These are phyloP conservation scores for Latrodectus geometricus DNA, from an alignment of 1,140 invertebrate species.

Conservation along the genomic window DNA sequence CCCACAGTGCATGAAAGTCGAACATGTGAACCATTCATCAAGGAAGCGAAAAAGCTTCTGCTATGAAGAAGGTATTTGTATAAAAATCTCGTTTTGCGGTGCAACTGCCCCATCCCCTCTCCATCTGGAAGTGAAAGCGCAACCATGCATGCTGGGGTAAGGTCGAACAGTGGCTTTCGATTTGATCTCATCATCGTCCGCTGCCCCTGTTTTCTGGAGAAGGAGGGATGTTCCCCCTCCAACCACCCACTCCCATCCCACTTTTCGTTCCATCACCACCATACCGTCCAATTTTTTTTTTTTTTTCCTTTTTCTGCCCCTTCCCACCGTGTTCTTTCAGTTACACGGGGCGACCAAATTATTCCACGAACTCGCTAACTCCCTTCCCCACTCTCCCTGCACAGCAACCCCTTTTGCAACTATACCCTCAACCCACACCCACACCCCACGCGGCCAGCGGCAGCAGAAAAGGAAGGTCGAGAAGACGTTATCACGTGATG, in stretches of 20 bases:
- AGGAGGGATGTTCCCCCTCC: not conserved
- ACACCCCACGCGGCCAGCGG: not conserved
- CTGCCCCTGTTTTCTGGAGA: constrained; percentile 1
- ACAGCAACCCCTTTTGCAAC: not conserved
- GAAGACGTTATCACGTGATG: constrained; percentile 62
- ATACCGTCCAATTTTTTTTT: constrained; percentile 8
- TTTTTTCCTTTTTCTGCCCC: not conserved
- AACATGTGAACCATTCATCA: not conserved
- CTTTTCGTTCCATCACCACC: not conserved
- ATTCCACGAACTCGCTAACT: constrained; percentile 37
- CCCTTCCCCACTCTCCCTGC: not conserved
- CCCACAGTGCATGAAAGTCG: not conserved
- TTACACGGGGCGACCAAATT: constrained; percentile 25
- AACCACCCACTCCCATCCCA: not conserved
- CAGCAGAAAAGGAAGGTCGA: constrained; percentile 37
- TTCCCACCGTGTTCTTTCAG: not conserved
- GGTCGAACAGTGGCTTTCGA: constrained; percentile 33
- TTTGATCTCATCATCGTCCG: constrained; percentile 22
- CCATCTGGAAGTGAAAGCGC: not conserved
- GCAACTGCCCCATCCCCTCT: not conserved
- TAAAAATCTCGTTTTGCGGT: constrained; percentile 1
- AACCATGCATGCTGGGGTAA: constrained; percentile 16
- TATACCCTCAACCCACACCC: not conserved
- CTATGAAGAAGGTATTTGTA: not conserved
- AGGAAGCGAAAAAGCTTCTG: not conserved